Evolutionary conservation across 2,113 vertebrate species (phyloP), one percentile per base, ranked within the genome.

Genomic region (Lethenteron camtschaticum): DNA sequence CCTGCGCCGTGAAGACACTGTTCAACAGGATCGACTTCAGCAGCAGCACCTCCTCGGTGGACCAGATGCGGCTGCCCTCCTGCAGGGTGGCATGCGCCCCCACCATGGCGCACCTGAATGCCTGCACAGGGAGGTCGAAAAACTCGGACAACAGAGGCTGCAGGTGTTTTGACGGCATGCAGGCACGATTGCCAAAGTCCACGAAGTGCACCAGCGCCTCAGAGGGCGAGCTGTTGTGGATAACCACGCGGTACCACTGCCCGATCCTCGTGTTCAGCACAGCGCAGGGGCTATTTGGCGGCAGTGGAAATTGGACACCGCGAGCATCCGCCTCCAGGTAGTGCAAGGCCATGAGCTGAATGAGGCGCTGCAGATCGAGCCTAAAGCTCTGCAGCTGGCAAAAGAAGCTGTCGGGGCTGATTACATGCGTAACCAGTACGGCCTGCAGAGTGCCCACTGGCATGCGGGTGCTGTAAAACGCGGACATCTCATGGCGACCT

Each of bases 371-470:
- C 8, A 66, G 63, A 9, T 66, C 63, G 63, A 24, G 63, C 10
- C n/a, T 9, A n/a, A 66, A 66, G 63, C 63, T 16, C 63, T 66
- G 63, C 63, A 66, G 63, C 24, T 66, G 63, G 63, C 63, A 66
- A 66, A 16, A 24, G 8, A 66, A 24, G 63, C 63, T 9, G 2
- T 66, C 63, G n/a, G 63, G 63, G 10, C 63, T 66, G n/a, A 16
- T 66, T 66, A 66, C 63, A n/a, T 16, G n/a, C 8, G 63, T 66
- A 2, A 66, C 63, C 9, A 66, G n/a, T 11, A 66, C 63, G 10
- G 63, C 9, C 24, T 66, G 63, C 9, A 24, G 63, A 16, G 24
- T 24, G 63, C 63, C 63, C 63, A 24, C 24, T 66, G n/a, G n/a
- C n/a, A 66, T n/a, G 63, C 63, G 63, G 9, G 63, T 1, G 9